Conservation (phyloP, 1,140 invertebrate species). For the Cryptotermes secundus region DNA sequence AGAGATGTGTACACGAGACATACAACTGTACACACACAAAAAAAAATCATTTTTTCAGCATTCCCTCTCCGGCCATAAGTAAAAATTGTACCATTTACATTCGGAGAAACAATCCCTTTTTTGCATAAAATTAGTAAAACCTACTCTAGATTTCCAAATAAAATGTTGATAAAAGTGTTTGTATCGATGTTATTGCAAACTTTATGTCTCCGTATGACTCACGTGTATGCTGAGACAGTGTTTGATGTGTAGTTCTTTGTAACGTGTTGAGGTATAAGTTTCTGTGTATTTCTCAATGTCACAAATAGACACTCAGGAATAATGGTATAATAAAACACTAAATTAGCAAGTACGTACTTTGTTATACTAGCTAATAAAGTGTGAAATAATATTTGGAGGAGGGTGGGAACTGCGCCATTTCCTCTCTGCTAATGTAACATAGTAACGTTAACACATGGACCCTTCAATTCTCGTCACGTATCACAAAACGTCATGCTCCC, state of each 20-base stretch:
- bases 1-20: background rate
- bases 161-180: background rate
- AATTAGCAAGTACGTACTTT: constrained; percentile 3
- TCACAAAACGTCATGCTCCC: background rate
- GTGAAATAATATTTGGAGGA: background rate
- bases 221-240: background rate
- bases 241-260: background rate
- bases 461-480: background rate
- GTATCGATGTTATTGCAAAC: background rate
- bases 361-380: background rate
- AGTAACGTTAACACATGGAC: background rate
- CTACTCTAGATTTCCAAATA: background rate
- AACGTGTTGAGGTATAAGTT: background rate
- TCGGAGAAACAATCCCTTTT: background rate
- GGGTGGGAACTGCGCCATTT: background rate
- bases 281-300: background rate
- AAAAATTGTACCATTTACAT: background rate
- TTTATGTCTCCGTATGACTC: background rate
- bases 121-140: background rate
- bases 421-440: background rate
- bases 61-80: background rate
- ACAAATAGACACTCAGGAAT: constrained; percentile 16
- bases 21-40: background rate
- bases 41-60: background rate
- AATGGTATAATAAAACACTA: background rate